Evolutionary conservation across 2,797 vertebrate species (phyloP), one percentile per base, ranked within the genome.

Genomic region (Pempheris klunzingeri): DNA sequence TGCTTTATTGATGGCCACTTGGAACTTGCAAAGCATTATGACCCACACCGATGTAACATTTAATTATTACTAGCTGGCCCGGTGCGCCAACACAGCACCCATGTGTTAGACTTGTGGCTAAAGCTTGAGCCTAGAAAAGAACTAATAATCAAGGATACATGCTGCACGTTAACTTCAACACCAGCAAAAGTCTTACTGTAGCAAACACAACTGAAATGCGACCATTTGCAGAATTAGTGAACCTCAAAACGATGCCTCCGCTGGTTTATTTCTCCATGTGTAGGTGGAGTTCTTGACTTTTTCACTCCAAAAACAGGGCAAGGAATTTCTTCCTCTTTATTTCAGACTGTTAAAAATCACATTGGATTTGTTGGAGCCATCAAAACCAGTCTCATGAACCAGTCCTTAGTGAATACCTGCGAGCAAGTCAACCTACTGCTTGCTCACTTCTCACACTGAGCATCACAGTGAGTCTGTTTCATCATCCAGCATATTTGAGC

Each of bases 401-500:
- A 60, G 46, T 50, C 39, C 65, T 59, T 4, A 36, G 34, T 12
- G 74, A 41, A 14, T 81, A 90, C 76, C 86, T 85, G 86, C 79
- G 78, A 69, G 80, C 69, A 66, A 7, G 47, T 73, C 69, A 68
- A 55, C 78, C 71, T 38, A 63, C 83, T 36, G 57, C 52, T 59
- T 24, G 47, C 61, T n/a, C 4, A 46, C 73, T 67, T 32, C 70
- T 77, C 59, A n/a, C 68, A 70, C 77, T 63, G 67, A 28, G 66
- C 53, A 65, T 84, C 74, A 24, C 39, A 59, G 75, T 43, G 61
- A 80, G 76, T 63, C 81, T 59, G 83, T 90, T 92, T 93, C 89
- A 89, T 89, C 87, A 86, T 73, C 75, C 81, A 64, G 70, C 80
- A 83, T 78, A 81, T 92, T 88, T 88, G 87, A 85, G 86, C 74